A percentile compares a stretch with the other conserved stretches of the same genome.
Evolutionary conservation across 2,113 vertebrate genomes (phyloP).

Genomic region (Litocranius walleri): DNA sequence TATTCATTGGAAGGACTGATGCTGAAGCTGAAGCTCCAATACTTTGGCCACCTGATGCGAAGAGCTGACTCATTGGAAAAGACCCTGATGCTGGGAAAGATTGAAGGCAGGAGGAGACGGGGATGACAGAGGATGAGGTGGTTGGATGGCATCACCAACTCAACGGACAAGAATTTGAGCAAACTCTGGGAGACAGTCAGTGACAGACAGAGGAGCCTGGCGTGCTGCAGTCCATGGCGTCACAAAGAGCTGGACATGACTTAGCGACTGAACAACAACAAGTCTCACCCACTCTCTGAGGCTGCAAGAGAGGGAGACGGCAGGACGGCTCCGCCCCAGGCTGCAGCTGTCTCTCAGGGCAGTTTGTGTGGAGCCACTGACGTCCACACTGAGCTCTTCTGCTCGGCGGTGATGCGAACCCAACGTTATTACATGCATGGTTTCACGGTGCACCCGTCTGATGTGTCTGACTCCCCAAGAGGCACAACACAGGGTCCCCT

Average conservation of each 20-base stretch:
- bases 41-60: neutral
- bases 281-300: neutral
- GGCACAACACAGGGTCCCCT: neutral
- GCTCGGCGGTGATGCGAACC: rapidly evolving
- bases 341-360: neutral
- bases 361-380: neutral
- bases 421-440: rapidly evolving
- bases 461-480: neutral
- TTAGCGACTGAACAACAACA: neutral
- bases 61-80: neutral
- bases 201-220: neutral
- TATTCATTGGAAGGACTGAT: neutral
- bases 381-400: neutral
- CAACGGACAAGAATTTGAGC: neutral
- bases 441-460: rapidly evolving
- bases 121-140: neutral
- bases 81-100: neutral
- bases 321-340: neutral
- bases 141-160: neutral
- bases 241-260: neutral
- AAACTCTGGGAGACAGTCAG: neutral
- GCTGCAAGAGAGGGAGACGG: neutral
- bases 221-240: neutral
- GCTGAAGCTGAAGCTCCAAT: neutral
- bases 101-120: neutral